Base-by-base conservation (phyloP, 2,888 invertebrate genomes). In the Omphaloscelis lunosa region DNA sequence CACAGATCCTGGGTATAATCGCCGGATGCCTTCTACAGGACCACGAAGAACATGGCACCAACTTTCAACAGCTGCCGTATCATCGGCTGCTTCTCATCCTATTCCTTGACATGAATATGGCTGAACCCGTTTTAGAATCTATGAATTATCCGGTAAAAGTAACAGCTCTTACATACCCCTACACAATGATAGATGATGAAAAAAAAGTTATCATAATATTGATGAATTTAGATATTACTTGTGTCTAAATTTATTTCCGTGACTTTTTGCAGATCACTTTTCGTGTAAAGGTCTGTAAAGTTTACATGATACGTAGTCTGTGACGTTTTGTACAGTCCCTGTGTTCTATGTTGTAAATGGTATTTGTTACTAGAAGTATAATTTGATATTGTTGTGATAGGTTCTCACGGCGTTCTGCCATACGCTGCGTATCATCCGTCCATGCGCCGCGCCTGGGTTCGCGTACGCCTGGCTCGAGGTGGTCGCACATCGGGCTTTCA, bases 381-480 rank as follows among this genome's bases (percentile, higher is more conserved):
- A 53, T 58, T 39, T 45, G n/a, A 11, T 84, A 15, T 71, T 72
- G 17, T 70, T 70, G 34, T 68, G 23, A 0, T 93, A 98, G 97
- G 98, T 99, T 88, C 97, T 99, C 69, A 99, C 99, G 29, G 99
- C 99, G 15, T 99, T 99, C 95, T 99, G 99, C 93, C 99, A 99
- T 95, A 99, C 99, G 0, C 97, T 99, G 86, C 99, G 99, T 92
- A 98, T 99, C 88, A 97, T 99, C 85, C 97, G 99, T 76, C 99
- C 99, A 17, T 98, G 98, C 66, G 98, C 99, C 89, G 99, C 99
- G 0, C 99, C 99, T 0, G 99, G 99, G 0, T 99, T 99, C 95
- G 98, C 99, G 77, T 99, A 99, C 94, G 99, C 99, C 4, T 99
- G 99, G 99, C 96, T 99, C 77, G 99, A 99, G 95, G 97, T 99